Evolutionary conservation across 1,140 invertebrate genomes (phyloP).

Genomic region (Caenorhabditis briggsae): DNA sequence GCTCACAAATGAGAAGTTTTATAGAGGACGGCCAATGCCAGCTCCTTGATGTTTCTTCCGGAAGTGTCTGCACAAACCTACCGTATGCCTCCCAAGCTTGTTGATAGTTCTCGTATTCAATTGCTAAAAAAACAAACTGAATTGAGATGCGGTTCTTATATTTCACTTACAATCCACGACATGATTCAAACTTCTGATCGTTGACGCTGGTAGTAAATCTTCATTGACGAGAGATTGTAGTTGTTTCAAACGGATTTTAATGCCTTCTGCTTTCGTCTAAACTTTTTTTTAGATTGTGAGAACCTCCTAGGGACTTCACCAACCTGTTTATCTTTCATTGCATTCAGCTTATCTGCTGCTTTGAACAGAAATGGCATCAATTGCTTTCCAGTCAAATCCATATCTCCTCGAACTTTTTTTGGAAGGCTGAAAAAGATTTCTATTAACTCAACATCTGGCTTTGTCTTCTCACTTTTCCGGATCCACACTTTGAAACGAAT

Average conservation of each 20-base stretch:
- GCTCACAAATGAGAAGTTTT: slow-evolving; percentile 9
- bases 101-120: slow-evolving; percentile 44
- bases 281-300: neutral
- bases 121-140: neutral
- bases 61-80: neutral
- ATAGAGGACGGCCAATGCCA: slow-evolving; percentile 27
- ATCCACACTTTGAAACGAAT: neutral
- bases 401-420: slow-evolving; percentile 22
- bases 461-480: neutral
- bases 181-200: slow-evolving; percentile 20
- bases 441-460: neutral
- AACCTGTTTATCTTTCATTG: slow-evolving; percentile 35
- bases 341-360: slow-evolving; percentile 5
- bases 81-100: slow-evolving; percentile 8
- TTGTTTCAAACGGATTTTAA: neutral
- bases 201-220: neutral
- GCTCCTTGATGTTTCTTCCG: neutral
- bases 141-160: neutral
- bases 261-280: slow-evolving; percentile 44
- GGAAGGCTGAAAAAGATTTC: neutral
- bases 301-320: neutral
- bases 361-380: slow-evolving; percentile 36
- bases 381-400: neutral
- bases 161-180: slow-evolving; percentile 17
- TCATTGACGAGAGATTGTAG: neutral